Evolutionary conservation across 2,888 invertebrate species (phyloP).

Genomic region (Gortyna flavago): DNA sequence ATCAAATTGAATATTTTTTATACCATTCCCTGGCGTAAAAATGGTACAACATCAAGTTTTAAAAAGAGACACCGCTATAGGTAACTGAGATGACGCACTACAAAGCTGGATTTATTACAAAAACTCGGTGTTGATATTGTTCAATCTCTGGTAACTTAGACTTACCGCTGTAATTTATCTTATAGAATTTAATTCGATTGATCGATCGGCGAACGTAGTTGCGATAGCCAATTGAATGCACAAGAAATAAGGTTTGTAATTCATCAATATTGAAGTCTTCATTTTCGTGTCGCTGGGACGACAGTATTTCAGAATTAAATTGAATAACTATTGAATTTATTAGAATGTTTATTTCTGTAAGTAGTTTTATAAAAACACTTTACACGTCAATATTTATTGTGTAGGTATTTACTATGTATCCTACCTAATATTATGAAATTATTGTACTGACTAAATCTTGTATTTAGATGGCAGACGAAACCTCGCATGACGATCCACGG

Average conservation of each 20-base stretch:
- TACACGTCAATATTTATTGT: background rate
- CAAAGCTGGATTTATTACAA: background rate
- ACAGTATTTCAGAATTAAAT: background rate
- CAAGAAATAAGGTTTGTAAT: background rate
- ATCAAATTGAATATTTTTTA: background rate
- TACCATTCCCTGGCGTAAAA: background rate
- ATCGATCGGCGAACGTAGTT: background rate
- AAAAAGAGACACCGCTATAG: background rate
- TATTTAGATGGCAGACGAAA: conserved; percentile 98
- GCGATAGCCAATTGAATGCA: background rate
- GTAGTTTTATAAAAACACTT: background rate
- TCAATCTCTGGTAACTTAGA: background rate
- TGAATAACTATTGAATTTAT: no score
- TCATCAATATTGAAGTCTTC: background rate
- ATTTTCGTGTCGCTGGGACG: background rate
- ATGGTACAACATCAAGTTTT: background rate
- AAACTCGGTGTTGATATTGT: background rate
- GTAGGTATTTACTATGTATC: background rate
- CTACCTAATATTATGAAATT: background rate
- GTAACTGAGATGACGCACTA: background rate
- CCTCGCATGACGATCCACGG: conserved; percentile 99
- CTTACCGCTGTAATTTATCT: no score
- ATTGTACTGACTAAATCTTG: background rate
- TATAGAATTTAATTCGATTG: background rate
- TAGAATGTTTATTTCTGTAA: background rate